Evolutionary conservation across 2,888 invertebrate genomes (phyloP), one percentile per base, ranked within the genome.

Genomic region (Elegia similella): DNA sequence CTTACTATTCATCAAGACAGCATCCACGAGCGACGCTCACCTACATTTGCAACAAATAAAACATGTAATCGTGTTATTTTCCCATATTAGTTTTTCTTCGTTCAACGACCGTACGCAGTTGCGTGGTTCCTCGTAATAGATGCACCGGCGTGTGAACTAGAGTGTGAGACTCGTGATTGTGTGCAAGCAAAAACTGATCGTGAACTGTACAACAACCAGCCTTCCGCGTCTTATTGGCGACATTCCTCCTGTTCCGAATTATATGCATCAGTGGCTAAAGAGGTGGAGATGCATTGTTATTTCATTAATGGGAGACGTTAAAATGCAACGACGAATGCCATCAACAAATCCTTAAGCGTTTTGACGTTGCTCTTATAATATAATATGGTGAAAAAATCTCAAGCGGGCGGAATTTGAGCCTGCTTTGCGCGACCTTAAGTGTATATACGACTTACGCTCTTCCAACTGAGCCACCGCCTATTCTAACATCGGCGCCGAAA

Each of bases 141-240:
- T 66, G 66, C 62, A 64, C 62, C 62, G 66, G 70, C 79, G 81
- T 86, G 88, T 83, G 87, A 88, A 88, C 82, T 77, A 83, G 88
- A 88, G 73, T 88, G 85, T 83, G 84, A 82, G 84, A 78, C 80
- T 82, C 80, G 82, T 78, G 66, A 78, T 70, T 67, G 63, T 62
- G 44, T 53, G 30, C 42, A 16, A 6, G 48, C 48, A 42, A 55
- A 55, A 55, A 55, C 44, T 23, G 30, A 53, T 53, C 43, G 30
- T 43, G 53, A 53, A 43, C 43, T 54, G 30, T 44, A 16, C 16
- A 52, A 3, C 17, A 15, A 30, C 16, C 42, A 29, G 42, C 15
- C 30, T 54, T 54, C 16, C 54, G 42, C 23, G 23, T 53, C 15
- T n/a, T 53, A 29, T 42, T 53, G 53, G 53, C 42, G 53, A 53